Evolutionary conservation across 2,888 invertebrate species (phyloP), one percentile per base, ranked within the genome.

Genomic region (Philaethria dido): DNA sequence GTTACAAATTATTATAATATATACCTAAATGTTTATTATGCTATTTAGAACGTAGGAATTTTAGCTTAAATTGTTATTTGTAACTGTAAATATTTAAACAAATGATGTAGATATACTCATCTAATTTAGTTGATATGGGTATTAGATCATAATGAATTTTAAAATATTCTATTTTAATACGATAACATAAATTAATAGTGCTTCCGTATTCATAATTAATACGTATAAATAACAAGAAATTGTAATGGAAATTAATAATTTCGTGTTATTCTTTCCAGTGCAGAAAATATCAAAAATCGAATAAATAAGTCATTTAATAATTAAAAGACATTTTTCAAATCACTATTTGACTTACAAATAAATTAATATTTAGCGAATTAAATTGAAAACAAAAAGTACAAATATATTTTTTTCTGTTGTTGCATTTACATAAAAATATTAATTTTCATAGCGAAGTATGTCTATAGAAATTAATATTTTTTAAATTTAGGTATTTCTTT

Each of bases 181-280:
- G 79, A 75, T 74, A 78, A 74, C 77, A 69, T 83, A 78, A 82
- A 82, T 85, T 81, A 80, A 83, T 86, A 86, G 87, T 86, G 87
- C 87, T 88, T 88, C 87, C 87, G 84, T 82, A 82, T 63, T 61
- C 54, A 66, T 72, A 72, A 57, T 55, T 60, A 63, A 33, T 62
- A 44, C 2, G 14, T 25, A 39, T 39, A 2, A 50, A 50, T 8
- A 50, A 25, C n/a, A 50, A 8, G 25, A 48, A 22, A 3, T 50
- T 50, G 3, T 2, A 14, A 50, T 50, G n/a, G 25, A 50, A n/a
- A 29, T 29, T 16, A 11, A 29, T 4, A 52, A 29, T n/a, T 25
- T 14, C n/a, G 25, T 13, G 25, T 50, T 3, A 0, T 4, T 33
- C 33, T 8, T 33, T n/a, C 8, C 8, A 25, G 8, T n/a, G 25